Evolutionary conservation across 2,113 vertebrate genomes (phyloP).

Genomic region (Nerophis lumbriciformis): DNA sequence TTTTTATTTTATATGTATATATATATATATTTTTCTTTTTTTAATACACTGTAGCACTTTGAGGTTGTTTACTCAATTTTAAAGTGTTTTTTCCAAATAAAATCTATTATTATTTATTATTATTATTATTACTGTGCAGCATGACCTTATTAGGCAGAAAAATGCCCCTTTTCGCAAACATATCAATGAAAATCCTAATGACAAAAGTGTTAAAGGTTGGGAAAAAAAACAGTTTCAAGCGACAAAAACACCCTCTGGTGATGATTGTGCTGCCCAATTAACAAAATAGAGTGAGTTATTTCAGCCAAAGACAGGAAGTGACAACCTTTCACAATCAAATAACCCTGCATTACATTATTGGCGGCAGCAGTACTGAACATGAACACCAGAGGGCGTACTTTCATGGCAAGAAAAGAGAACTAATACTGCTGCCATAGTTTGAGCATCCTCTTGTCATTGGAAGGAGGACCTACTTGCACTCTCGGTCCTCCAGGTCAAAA

Average conservation of each 20-base stretch:
- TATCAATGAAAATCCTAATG: no score
- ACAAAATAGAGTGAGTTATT: neutral
- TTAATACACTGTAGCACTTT: no score
- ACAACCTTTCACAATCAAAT: slow-evolving; percentile 32
- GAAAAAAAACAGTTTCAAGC: neutral
- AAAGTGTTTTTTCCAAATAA: no score
- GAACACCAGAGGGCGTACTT: slow-evolving; percentile 71
- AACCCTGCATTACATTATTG: slow-evolving; percentile 27
- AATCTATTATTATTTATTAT: no score
- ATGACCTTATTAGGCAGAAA: no score
- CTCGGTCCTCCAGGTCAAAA: slow-evolving; percentile 96
- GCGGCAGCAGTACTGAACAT: neutral
- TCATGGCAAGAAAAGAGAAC: slow-evolving; percentile 25
- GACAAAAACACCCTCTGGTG: slow-evolving; percentile 2
- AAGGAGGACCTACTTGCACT: slow-evolving; percentile 89
- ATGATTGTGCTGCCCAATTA: neutral
- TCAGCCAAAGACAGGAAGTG: slow-evolving; percentile 26
- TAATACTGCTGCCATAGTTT: neutral
- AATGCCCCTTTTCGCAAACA: neutral
- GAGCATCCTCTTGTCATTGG: neutral
- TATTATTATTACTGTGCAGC: no score
- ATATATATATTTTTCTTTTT: no score
- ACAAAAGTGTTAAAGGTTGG: neutral
- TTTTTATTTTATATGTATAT: no score
- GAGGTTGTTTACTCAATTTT: no score